These are phyloP conservation scores for Rattus rattus DNA, from an alignment of 2,113 vertebrate genomes.

Conservation along the genomic window DNA sequence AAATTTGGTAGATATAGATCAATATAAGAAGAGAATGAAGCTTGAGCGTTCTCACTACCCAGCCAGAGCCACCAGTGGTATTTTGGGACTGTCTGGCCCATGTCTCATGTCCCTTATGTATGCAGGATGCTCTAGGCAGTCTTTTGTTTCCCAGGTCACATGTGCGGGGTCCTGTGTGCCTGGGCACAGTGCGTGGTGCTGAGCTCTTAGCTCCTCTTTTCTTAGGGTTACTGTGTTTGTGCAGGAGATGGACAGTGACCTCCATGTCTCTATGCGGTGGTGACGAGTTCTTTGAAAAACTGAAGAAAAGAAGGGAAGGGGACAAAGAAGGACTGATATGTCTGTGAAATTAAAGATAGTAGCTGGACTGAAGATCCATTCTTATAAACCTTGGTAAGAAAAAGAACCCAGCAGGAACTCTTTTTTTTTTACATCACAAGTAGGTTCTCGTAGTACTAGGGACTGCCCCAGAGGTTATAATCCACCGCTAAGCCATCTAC, in stretches of 20 bases:
- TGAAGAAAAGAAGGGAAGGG: not conserved
- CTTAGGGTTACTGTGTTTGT: not conserved
- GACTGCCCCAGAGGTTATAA: not conserved
- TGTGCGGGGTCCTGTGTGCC: not conserved
- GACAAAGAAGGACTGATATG: not conserved
- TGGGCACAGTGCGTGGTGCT: not conserved
- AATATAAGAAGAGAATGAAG: not conserved
- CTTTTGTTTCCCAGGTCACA: not conserved
- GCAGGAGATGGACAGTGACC: not conserved
- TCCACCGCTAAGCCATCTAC: not conserved
- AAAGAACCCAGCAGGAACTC: not conserved
- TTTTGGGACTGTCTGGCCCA: not conserved
- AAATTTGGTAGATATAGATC: not conserved
- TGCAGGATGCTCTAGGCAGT: not conserved
- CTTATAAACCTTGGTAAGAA: not conserved
- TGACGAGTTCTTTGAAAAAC: not conserved
- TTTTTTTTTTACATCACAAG: not conserved
- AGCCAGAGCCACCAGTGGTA: not conserved
- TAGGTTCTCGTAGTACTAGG: not conserved
- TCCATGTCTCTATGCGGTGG: accelerated
- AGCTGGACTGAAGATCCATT: too few relatives aligned
- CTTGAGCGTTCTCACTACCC: not conserved
- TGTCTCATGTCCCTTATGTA: not conserved
- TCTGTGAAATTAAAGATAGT: not conserved
- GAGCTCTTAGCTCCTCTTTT: not conserved